Base-by-base conservation (phyloP, 2,888 invertebrate genomes). In the Ischnura elegans region DNA sequence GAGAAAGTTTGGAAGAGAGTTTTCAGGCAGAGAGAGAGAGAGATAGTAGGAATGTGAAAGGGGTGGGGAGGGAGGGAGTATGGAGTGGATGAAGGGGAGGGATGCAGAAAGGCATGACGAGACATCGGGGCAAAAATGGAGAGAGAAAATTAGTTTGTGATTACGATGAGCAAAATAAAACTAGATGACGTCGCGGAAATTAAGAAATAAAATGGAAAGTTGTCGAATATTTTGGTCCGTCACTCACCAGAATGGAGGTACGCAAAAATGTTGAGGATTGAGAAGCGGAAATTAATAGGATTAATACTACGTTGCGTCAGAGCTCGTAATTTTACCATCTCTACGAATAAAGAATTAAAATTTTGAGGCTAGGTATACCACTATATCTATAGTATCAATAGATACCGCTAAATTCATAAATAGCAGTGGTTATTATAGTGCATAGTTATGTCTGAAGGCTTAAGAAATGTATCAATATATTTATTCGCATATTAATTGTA, bases 111-210 rank as follows among this genome's bases (percentile, higher is more conserved):
- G 76, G 76, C 36, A 36, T 36, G 76, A 86, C 16, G 25, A 46
- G 86, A 42, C n/a, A 86, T 25, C 10, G 36, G 3, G 86, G 46
- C 43, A 51, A 86, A 43, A 86, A 45, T n/a, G 45, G 45, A 86
- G 86, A 86, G 86, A 46, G 46, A 86, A 86, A n/a, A 86, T 46
- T 46, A 86, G 87, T 55, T 51, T 36, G 51, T 42, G 51, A 87
- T 46, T 86, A 43, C 21, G 45, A 4, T n/a, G n/a, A 45, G 86
- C 45, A 46, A 86, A 45, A 4, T 45, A 86, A 45, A 13, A 86
- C 46, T 46, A 86, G 46, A 46, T 25, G 25, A 10, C 25, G 19
- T 5, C 36, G 76, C 36, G 76, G 76, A 76, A 76, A 76, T 76
- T 76, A 76, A 36, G 13, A 76, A 61, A 76, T 36, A 76, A 76